Evolutionary conservation across 2,797 vertebrate species (phyloP), one percentile per base, ranked within the genome.

Genomic region (Pseudocheirus occidentalis): DNA sequence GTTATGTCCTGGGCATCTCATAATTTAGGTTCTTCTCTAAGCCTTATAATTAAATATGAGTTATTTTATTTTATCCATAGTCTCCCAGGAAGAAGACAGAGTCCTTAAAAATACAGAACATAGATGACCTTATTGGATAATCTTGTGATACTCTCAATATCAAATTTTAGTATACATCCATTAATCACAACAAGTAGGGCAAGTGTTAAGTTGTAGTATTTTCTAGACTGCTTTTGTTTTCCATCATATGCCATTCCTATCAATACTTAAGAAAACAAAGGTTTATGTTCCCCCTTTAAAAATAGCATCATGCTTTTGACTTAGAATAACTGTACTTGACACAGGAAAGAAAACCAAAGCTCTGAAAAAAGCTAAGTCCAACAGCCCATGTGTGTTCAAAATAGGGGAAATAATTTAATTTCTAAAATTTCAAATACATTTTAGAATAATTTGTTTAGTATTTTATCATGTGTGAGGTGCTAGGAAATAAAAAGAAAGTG

Each of bases 11-110:
- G 52, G 46, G 4, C 62, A 59, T 27, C 54, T 93, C 5, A 27
- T 87, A 40, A 28, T 87, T 50, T 87, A 92, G 50, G 81, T 96
- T 95, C 73, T 93, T 57, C 7, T 55, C 7, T 87, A 24, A 57
- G 6, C 40, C 50, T 14, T 96, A 50, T 96, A 96, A 87, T 90
- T 90, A 95, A 95, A 3, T 46, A 59, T 54, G 53, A 66, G 46
- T 1, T 89, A 52, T 55, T 21, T 12, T 4, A 0, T 50, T 90
- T 3, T 90, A 0, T 5, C 24, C 3, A 40, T 90, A 18, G 96
- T 5, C 90, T 55, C 93, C 90, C 6, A 56, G 55, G 40, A 96
- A 81, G 10, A 91, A 34, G 55, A 92, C 92, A 58, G 34, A 0
- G 57, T 55, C 57, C 55, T 95, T 29, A 91, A 90, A 24, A 4